phyloP scores from a whole-genome alignment of 2,797 vertebrate species.

The Microctenopoma lineatum region DNA sequence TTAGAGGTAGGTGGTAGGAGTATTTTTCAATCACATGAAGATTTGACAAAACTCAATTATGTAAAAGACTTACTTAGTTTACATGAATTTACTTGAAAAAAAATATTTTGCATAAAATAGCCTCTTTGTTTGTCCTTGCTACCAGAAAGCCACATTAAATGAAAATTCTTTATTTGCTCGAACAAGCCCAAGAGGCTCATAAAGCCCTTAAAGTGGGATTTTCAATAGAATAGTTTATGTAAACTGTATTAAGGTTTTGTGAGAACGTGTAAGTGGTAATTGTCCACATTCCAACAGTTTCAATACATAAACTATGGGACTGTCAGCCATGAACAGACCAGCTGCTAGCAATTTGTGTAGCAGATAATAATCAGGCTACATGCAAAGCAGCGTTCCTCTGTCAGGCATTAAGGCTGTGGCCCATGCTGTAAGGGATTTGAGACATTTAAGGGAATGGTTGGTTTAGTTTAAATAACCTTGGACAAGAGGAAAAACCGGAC shows the following conservation, averaged over 20 bases:
- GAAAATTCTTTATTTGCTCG: constrained; percentile 48
- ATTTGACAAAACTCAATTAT: constrained; percentile 71
- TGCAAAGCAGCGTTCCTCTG: constrained; percentile 87
- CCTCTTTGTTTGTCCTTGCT: constrained; percentile 56
- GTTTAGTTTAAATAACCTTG: constrained; percentile 87
- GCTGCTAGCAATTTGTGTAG: constrained; percentile 93
- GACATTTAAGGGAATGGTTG: constrained; percentile 79
- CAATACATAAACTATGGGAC: constrained; percentile 90
- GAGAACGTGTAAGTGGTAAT: constrained; percentile 91
- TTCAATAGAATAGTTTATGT: constrained; percentile 83
- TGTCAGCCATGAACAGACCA: constrained; percentile 86
- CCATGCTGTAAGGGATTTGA: constrained; percentile 75
- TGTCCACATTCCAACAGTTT: constrained; percentile 94
- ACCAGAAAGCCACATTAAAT: constrained; percentile 57
- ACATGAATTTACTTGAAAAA: constrained; percentile 50
- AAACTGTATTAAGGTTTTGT: constrained; percentile 80
- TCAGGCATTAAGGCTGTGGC: constrained; percentile 78
- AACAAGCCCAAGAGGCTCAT: constrained; percentile 67
- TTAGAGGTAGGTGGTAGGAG: constrained; percentile 71
- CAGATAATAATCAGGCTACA: constrained; percentile 92
- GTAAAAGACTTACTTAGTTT: constrained; percentile 42
- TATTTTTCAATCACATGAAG: constrained; percentile 60
- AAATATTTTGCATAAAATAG: constrained; percentile 33
- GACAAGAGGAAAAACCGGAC: constrained; percentile 74
- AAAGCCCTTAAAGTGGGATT: constrained; percentile 75